These are phyloP conservation scores for Neosilurus hyrtlii DNA, from an alignment of 2,797 vertebrate genomes.

Conservation along the genomic window DNA sequence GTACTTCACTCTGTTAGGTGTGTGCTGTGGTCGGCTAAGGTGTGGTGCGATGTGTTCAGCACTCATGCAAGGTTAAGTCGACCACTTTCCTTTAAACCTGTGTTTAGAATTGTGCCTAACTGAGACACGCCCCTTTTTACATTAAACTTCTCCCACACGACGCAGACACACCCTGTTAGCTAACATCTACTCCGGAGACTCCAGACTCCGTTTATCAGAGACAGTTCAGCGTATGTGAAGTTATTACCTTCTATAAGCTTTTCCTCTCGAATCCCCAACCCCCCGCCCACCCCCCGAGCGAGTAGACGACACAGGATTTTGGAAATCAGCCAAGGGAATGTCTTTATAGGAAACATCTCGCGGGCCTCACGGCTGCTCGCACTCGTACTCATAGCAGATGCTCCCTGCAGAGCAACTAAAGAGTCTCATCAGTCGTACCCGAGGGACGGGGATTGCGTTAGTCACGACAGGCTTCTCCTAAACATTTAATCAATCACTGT, in stretches of 20 bases:
- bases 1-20: too few species aligned
- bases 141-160: too few species aligned
- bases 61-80: too few species aligned
- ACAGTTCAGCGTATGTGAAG: not conserved
- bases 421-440: conserved; percentile 53
- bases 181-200: not conserved
- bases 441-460: conserved; percentile 51
- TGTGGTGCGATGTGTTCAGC: too few species aligned
- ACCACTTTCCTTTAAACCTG: not conserved
- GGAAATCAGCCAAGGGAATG: conserved; percentile 48
- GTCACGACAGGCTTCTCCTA: conserved; percentile 46
- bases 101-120: not conserved
- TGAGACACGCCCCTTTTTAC: not conserved
- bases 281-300: not conserved
- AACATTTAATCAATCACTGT: conserved; percentile 48
- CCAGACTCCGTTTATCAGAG: not conserved
- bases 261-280: not conserved
- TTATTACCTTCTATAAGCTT: not conserved
- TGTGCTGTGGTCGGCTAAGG: too few species aligned
- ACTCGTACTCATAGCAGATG: conserved; percentile 55
- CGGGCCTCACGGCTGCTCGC: conserved; percentile 42
- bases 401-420: conserved; percentile 50
- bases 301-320: conserved; percentile 6
- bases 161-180: not conserved
- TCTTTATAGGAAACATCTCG: conserved; percentile 47